These are phyloP conservation scores for Chloropsis hardwickii DNA, from an alignment of 2,113 vertebrate genomes.

Conservation along the genomic window DNA sequence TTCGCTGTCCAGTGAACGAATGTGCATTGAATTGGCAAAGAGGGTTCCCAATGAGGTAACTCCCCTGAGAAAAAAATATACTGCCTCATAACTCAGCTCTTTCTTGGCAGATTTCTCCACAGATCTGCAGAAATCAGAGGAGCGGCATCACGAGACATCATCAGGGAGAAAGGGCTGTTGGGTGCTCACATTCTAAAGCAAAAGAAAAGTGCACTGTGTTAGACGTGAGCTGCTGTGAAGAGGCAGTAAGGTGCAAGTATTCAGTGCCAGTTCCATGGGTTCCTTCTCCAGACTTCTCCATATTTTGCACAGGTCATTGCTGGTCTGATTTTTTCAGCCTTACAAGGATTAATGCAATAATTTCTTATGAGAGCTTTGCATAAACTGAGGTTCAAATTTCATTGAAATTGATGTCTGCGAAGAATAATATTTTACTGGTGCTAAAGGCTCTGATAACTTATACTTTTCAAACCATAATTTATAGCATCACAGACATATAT, in stretches of 20 bases:
- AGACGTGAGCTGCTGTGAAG: neutral
- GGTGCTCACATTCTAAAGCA: neutral
- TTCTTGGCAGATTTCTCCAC: neutral
- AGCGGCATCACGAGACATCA: neutral
- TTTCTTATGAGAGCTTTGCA: neutral
- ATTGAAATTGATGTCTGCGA: neutral
- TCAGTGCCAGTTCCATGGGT: neutral
- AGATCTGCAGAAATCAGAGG: neutral
- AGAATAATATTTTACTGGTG: neutral
- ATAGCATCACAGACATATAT: neutral
- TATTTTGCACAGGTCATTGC: neutral
- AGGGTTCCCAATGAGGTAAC: neutral
- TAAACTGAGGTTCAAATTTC: neutral
- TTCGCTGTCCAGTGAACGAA: fast-evolving
- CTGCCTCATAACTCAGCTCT: neutral
- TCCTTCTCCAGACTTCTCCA: neutral
- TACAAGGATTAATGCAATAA: neutral
- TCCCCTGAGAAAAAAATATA: neutral
- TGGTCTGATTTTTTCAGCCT: neutral
- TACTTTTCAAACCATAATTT: neutral
- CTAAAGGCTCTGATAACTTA: neutral
- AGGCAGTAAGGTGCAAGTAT: neutral
- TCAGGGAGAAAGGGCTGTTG: neutral
- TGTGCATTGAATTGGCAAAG: neutral
- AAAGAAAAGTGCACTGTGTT: neutral